A percentile compares a stretch with the other conserved stretches of the same genome.
These are phyloP conservation scores for Sternarchorhynchus goeldii DNA, from an alignment of 2,797 vertebrate species.

Conservation along the genomic window DNA sequence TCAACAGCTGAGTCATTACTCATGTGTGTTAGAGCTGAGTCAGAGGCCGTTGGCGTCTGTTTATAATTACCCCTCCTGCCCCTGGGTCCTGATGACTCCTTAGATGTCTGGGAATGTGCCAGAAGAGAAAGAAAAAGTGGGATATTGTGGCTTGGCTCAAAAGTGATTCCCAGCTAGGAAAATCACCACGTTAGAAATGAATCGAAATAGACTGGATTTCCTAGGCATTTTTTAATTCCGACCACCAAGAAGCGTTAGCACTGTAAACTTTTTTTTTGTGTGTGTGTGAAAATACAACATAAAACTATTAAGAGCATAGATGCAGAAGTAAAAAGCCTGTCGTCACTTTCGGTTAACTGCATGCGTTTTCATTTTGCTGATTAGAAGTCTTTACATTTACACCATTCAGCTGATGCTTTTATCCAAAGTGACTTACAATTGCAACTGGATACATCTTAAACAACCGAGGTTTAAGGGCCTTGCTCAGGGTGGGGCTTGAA, in stretches of 20 bases:
- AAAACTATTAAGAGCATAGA: background rate
- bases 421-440: no score
- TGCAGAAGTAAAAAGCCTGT: background rate
- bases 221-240: slow-evolving; percentile 4
- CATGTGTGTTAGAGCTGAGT: slow-evolving; percentile 65
- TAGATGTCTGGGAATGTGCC: slow-evolving; percentile 59
- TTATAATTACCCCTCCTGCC: slow-evolving; percentile 64
- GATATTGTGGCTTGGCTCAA: slow-evolving; percentile 63
- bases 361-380: slow-evolving; percentile 14
- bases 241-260: background rate
- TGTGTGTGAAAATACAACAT: background rate
- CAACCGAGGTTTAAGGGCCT: no score
- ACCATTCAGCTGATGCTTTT: no score
- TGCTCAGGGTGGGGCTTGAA: no score
- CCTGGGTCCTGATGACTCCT: slow-evolving; percentile 62
- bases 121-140: slow-evolving; percentile 52
- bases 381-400: background rate
- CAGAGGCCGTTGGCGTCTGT: slow-evolving; percentile 61
- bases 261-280: background rate
- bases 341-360: background rate
- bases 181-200: slow-evolving; percentile 14
- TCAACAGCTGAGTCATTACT: slow-evolving; percentile 63
- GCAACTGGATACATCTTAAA: no score
- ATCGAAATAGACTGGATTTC: slow-evolving; percentile 17
- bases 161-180: slow-evolving; percentile 34